Percentiles rank a stretch among this genome's conserved stretches.
Conservation (phyloP, 2,797 vertebrate species). For the Synaphobranchus kaupii region DNA sequence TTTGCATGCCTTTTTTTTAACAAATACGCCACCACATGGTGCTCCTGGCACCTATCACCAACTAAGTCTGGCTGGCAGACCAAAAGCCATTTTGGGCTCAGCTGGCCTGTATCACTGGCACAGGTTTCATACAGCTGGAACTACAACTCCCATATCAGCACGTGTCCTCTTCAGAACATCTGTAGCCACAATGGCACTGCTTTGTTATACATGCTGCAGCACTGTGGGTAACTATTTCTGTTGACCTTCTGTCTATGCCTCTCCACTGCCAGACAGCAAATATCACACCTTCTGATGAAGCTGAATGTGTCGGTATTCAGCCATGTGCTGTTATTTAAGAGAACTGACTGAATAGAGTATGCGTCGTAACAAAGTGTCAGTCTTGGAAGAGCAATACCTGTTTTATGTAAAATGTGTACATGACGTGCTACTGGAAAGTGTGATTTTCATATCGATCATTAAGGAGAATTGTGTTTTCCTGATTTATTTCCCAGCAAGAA, state of each 20-base stretch:
- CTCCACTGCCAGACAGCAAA: background rate
- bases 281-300: background rate
- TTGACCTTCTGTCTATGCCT: background rate
- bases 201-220: constrained; percentile 17
- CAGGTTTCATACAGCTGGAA: constrained; percentile 29
- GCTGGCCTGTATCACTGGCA: constrained; percentile 44
- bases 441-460: background rate
- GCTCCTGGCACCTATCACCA: background rate
- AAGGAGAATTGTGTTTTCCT: background rate
- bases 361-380: no score
- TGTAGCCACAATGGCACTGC: constrained; percentile 4
- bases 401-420: no score
- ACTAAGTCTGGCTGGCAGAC: constrained; percentile 36
- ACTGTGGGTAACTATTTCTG: background rate
- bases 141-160: constrained; percentile 40
- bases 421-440: background rate
- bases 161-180: constrained; percentile 36
- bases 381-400: no score
- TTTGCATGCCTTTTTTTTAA: background rate
- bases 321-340: no score
- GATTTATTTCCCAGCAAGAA: background rate
- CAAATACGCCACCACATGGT: background rate
- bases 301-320: background rate
- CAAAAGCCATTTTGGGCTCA: constrained; percentile 5
- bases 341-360: no score